A percentile compares a stretch with the other conserved stretches of the same genome.
These are phyloP conservation scores for Trachymyrmex septentrionalis DNA, from an alignment of 1,140 invertebrate species.

Conservation along the genomic window DNA sequence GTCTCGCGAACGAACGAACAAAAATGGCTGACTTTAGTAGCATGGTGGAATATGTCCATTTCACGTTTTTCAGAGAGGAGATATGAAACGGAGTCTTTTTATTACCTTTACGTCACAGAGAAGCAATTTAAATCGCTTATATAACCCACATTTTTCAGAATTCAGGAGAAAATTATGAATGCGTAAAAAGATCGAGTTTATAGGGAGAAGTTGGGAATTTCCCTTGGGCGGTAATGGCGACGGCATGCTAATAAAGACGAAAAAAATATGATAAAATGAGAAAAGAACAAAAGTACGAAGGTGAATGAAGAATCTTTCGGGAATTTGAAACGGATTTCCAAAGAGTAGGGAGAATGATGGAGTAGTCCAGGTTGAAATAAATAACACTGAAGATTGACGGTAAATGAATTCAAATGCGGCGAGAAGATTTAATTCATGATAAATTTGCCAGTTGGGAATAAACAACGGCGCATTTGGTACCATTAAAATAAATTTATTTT, in stretches of 20 bases:
- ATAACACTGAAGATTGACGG: constrained; percentile 61
- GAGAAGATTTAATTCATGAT: constrained; percentile 58
- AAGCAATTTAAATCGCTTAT: constrained; percentile 64
- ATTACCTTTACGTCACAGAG: constrained; percentile 55
- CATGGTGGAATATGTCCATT: constrained; percentile 51
- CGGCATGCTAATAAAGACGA: constrained; percentile 61
- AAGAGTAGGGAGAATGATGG: constrained; percentile 29
- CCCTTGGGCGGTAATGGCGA: constrained; percentile 51
- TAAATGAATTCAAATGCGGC: constrained; percentile 42
- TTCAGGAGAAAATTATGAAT: constrained; percentile 63
- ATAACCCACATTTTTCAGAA: constrained; percentile 60
- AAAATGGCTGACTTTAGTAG: constrained; percentile 59
- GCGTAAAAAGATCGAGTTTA: constrained; percentile 63
- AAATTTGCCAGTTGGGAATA: constrained; percentile 43
- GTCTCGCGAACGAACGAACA: constrained; percentile 41
- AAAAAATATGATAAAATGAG: constrained; percentile 54
- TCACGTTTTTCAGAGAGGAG: constrained; percentile 45
- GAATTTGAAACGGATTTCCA: constrained; percentile 56
- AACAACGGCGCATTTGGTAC: constrained; percentile 30
- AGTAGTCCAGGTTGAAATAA: constrained; percentile 49
- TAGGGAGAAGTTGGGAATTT: constrained; percentile 56
- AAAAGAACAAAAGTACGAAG: constrained; percentile 44
- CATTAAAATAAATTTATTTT: constrained; percentile 31
- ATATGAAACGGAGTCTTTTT: constrained; percentile 54
- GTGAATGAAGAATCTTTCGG: constrained; percentile 46